These are phyloP conservation scores for Ochropleura leucogaster DNA, from an alignment of 2,888 invertebrate genomes.

Conservation along the genomic window DNA sequence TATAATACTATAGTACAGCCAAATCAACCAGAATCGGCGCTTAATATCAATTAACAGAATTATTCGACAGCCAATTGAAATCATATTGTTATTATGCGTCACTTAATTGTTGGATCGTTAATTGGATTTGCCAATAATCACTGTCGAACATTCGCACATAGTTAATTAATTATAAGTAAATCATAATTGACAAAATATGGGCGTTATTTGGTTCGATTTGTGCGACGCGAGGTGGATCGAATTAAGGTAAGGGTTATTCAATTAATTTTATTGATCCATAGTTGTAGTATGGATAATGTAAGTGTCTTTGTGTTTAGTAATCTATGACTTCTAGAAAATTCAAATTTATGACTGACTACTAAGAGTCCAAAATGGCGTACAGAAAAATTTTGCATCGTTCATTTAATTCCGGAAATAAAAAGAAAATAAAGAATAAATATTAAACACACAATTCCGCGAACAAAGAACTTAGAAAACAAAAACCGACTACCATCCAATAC, in stretches of 20 bases:
- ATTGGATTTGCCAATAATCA: slow-evolving; percentile 71
- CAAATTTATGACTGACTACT: not conserved
- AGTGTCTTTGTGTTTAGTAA: too few species aligned
- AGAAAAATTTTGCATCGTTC: not conserved
- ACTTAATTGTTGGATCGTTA: slow-evolving; percentile 60
- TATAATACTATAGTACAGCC: not conserved
- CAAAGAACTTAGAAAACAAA: slow-evolving; percentile 26
- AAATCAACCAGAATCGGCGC: slow-evolving; percentile 19
- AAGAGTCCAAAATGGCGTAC: not conserved
- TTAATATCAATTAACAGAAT: slow-evolving; percentile 47
- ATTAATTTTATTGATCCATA: not conserved
- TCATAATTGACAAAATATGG: slow-evolving; percentile 42
- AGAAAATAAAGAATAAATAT: slow-evolving; percentile 22
- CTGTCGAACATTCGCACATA: slow-evolving; percentile 37
- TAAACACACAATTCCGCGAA: slow-evolving; percentile 22
- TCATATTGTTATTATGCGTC: slow-evolving; percentile 62
- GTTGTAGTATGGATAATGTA: not conserved
- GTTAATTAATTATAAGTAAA: slow-evolving; percentile 51
- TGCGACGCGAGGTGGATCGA: not conserved
- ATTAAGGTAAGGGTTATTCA: slow-evolving; percentile 8
- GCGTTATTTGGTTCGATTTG: slow-evolving; percentile 12
- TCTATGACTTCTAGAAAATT: not conserved
- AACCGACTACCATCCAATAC: slow-evolving; percentile 76
- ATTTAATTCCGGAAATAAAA: not conserved
- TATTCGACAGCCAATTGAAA: slow-evolving; percentile 58